phyloP scores from a whole-genome alignment of 2,113 vertebrate species.

The Rousettus leschenaultii region DNA sequence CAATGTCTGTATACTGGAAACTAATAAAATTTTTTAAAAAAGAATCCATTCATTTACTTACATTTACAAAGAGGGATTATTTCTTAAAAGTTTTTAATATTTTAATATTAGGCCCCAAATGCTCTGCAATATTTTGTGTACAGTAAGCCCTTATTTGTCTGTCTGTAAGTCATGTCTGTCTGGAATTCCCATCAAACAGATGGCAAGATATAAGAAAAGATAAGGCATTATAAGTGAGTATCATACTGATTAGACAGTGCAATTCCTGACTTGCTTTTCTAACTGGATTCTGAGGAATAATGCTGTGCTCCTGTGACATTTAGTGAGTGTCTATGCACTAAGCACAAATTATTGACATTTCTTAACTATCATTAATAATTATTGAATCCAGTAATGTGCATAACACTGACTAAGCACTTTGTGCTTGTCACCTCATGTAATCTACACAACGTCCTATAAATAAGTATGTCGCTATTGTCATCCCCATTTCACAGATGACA shows the following conservation, averaged over 20 bases:
- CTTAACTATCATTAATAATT: not conserved
- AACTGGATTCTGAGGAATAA: not conserved
- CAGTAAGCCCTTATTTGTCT: not conserved
- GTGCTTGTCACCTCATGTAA: not conserved
- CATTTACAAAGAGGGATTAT: not conserved
- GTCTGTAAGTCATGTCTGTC: not conserved
- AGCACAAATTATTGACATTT: not conserved
- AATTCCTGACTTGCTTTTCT: not conserved
- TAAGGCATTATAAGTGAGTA: not conserved
- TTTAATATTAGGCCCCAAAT: not conserved
- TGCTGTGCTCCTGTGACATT: not conserved
- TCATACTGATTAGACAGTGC: not conserved
- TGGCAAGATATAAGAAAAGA: not conserved
- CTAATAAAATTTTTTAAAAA: too few species aligned
- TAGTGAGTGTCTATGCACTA: not conserved
- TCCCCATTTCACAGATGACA: not conserved
- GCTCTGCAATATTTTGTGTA: not conserved
- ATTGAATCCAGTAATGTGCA: not conserved
- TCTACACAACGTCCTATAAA: not conserved
- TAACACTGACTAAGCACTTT: not conserved
- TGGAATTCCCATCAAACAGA: not conserved
- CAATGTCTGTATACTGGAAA: too few species aligned
- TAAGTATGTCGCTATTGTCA: not conserved
- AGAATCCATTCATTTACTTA: not conserved
- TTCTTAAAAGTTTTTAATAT: slow-evolving; percentile 4